Percentiles rank a stretch among this genome's conserved stretches.
phyloP scores from a whole-genome alignment of 2,888 invertebrate species.

The Limnephilus marmoratus region DNA sequence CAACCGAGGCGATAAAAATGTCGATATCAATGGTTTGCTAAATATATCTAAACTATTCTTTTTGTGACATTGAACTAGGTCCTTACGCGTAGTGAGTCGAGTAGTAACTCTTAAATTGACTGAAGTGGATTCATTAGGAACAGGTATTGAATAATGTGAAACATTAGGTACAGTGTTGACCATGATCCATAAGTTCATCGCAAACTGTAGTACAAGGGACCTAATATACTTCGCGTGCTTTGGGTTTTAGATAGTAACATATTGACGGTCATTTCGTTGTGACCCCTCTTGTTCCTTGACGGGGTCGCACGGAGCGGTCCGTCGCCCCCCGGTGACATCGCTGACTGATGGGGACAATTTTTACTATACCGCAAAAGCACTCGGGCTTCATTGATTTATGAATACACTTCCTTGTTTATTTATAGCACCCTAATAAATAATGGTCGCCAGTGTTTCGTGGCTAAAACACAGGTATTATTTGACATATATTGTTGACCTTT shows the following conservation, averaged over 20 bases:
- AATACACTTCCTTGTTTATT: neutral
- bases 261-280: neutral
- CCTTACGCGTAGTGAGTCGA: no score
- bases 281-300: neutral
- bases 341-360: neutral
- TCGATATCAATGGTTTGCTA: no score
- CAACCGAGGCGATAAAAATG: no score
- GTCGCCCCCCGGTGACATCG: neutral
- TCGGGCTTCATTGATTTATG: neutral
- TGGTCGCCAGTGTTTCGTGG: neutral
- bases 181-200: neutral
- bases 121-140: no score
- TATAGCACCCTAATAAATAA: neutral
- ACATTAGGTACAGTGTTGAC: neutral
- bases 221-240: neutral
- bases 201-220: neutral
- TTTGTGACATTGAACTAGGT: no score
- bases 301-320: neutral
- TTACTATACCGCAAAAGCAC: neutral
- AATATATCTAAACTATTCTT: no score
- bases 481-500: no score
- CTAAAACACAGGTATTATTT: neutral
- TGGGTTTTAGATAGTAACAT: neutral
- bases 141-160: neutral
- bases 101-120: no score